A percentile compares a stretch with the other conserved stretches of the same genome.
phyloP scores from a whole-genome alignment of 2,113 vertebrate species.

The Oreochromis aureus region DNA sequence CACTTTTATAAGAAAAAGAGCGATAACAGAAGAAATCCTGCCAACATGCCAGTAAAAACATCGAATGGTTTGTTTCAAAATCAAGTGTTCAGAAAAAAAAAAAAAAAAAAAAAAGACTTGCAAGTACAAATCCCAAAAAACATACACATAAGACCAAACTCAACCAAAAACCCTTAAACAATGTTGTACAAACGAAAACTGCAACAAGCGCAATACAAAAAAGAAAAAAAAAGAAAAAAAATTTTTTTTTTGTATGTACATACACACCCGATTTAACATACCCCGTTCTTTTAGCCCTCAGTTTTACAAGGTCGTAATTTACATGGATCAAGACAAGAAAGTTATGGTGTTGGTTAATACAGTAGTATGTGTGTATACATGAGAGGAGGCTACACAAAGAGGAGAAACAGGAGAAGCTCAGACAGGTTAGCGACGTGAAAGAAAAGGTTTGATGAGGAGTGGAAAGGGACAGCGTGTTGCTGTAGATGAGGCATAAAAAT shows the following conservation, averaged over 20 bases:
- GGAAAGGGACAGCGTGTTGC: background rate
- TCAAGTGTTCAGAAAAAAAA: slow-evolving; percentile 7
- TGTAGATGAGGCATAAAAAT: background rate
- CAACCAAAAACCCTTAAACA: slow-evolving; percentile 51
- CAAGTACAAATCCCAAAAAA: slow-evolving; percentile 52
- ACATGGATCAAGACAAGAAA: slow-evolving; percentile 45
- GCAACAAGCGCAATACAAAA: slow-evolving; percentile 37
- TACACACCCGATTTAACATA: slow-evolving; percentile 28
- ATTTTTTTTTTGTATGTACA: slow-evolving; percentile 38
- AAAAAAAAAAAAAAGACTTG: background rate
- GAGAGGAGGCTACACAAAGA: background rate
- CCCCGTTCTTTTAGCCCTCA: slow-evolving; percentile 35
- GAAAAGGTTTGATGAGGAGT: background rate
- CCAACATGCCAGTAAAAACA: slow-evolving; percentile 61
- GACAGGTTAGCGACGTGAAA: background rate
- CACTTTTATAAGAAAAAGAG: slow-evolving; percentile 1
- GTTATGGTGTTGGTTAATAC: slow-evolving; percentile 61
- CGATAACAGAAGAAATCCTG: slow-evolving; percentile 19
- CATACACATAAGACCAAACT: slow-evolving; percentile 51
- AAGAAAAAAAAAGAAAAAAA: slow-evolving; percentile 7
- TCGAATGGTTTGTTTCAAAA: slow-evolving; percentile 27
- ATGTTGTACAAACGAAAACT: slow-evolving; percentile 53
- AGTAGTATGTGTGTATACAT: slow-evolving; percentile 46
- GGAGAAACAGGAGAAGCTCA: background rate
- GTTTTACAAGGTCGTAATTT: slow-evolving; percentile 26